Evolutionary conservation across 2,888 invertebrate species (phyloP).

Genomic region (Drosophila subsilvestris): DNA sequence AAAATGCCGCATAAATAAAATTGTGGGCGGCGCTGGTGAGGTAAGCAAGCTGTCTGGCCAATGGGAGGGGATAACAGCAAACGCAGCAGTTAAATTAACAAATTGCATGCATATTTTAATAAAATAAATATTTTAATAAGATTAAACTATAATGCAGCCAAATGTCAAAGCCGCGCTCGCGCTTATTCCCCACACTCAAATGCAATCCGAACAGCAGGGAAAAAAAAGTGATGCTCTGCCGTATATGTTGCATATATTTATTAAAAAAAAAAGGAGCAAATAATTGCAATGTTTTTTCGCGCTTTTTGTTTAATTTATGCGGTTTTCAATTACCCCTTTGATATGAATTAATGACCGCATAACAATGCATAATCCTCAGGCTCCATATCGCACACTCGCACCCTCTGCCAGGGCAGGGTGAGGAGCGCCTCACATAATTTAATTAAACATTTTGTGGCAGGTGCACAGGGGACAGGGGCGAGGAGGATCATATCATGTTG

Average conservation of each 20-base stretch:
- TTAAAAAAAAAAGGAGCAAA: constrained; percentile 20
- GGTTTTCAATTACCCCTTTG: constrained; percentile 79
- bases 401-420: neutral
- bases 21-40: constrained; percentile 4
- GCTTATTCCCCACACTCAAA: constrained; percentile 67
- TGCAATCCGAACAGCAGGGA: neutral
- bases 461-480: neutral
- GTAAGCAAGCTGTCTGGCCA: neutral
- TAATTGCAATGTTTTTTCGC: constrained; percentile 19
- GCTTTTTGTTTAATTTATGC: constrained; percentile 70
- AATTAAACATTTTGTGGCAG: constrained; percentile 54
- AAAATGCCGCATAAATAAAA: constrained; percentile 64
- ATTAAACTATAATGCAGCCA: constrained; percentile 80
- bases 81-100: constrained; percentile 81
- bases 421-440: constrained; percentile 57
- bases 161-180: constrained; percentile 65
- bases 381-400: constrained; percentile 14
- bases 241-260: constrained; percentile 14
- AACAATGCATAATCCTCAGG: constrained; percentile 41
- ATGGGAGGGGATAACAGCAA: constrained; percentile 61
- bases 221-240: constrained; percentile 20
- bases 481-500: constrained; percentile 29
- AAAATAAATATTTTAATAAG: constrained; percentile 80
- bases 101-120: constrained; percentile 81
- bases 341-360: constrained; percentile 74